A percentile compares a stretch with the other conserved stretches of the same genome.
phyloP scores from a whole-genome alignment of 2,797 vertebrate genomes.

The Smutsia gigantea region DNA sequence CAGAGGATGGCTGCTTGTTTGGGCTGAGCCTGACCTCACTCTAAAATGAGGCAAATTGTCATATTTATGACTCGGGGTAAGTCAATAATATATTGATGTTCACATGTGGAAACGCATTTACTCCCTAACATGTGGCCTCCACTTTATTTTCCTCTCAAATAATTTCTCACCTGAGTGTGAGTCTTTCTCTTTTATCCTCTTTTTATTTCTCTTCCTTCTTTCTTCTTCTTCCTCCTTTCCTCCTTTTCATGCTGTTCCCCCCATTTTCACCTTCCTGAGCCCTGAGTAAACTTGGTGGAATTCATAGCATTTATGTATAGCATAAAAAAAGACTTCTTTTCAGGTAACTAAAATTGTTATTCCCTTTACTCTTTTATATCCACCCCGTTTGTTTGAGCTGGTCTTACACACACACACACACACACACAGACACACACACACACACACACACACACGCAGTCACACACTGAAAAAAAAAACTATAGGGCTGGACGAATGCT shows the following conservation, averaged over 20 bases:
- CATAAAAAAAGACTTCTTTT: conserved; percentile 57
- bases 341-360: conserved; percentile 4
- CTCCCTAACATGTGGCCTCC: conserved; percentile 82
- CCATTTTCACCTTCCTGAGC: neutral
- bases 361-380: neutral
- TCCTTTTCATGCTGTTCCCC: neutral
- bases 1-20: conserved; percentile 68
- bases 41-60: conserved; percentile 86
- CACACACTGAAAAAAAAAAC: conserved; percentile 15
- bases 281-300: conserved; percentile 61
- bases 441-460: neutral
- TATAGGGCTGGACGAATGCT: conserved; percentile 77
- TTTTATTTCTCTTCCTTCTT: neutral
- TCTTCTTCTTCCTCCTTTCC: neutral
- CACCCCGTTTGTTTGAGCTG: neutral
- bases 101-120: conserved; percentile 84
- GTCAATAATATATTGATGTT: conserved; percentile 84
- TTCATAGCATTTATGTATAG: conserved; percentile 63
- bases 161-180: conserved; percentile 72
- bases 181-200: conserved; percentile 59
- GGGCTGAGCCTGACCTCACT: conserved; percentile 82
- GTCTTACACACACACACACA: neutral
- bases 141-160: conserved; percentile 75
- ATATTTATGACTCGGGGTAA: conserved; percentile 86
- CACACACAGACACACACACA: neutral